Percentiles rank a stretch among this genome's conserved stretches.
These are phyloP conservation scores for Hydrocynus forskahlii DNA, from an alignment of 2,797 vertebrate species.

Conservation along the genomic window DNA sequence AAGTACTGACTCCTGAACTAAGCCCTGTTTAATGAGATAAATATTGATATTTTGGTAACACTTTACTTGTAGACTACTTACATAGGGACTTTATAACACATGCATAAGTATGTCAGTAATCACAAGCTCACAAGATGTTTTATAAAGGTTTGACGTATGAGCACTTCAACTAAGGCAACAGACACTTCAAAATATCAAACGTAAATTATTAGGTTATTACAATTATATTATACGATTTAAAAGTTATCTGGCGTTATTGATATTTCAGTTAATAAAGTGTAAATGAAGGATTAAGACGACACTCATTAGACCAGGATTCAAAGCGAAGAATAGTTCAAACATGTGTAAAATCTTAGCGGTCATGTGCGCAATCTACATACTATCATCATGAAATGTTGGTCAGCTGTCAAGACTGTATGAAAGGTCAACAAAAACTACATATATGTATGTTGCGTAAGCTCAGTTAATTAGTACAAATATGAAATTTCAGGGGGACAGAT, in stretches of 20 bases:
- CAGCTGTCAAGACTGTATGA: no score
- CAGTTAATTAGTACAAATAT: neutral
- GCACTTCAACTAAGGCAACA: no score
- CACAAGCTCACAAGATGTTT: no score
- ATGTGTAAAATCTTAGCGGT: no score
- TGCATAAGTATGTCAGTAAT: neutral
- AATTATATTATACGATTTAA: no score
- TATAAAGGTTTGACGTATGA: no score
- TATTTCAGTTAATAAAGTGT: neutral
- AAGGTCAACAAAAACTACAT: neutral
- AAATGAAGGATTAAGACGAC: neutral
- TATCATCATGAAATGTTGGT: no score
- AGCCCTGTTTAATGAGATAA: neutral
- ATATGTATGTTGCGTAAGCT: neutral
- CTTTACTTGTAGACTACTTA: neutral
- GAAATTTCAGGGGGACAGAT: neutral
- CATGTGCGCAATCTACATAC: no score
- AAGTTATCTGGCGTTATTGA: neutral
- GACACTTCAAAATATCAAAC: no score
- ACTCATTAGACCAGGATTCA: neutral
- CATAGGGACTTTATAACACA: neutral
- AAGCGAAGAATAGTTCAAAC: neutral
- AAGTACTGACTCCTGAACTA: constrained; percentile 34
- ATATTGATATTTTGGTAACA: neutral
- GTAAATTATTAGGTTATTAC: no score